Conservation (phyloP, 2,888 invertebrate genomes). For the Lasioglossum marginatum region DNA sequence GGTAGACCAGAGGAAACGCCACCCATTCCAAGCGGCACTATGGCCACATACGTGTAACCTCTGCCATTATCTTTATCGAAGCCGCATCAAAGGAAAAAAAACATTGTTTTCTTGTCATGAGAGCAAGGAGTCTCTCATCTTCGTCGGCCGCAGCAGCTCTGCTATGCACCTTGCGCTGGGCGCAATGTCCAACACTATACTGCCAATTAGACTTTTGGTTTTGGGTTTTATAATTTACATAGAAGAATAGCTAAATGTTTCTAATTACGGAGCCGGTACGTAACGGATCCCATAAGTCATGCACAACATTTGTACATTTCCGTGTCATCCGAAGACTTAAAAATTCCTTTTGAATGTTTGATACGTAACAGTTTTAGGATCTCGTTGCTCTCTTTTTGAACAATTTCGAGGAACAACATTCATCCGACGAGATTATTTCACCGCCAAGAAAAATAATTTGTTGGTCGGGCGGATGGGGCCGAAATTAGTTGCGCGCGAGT, state of each 20-base stretch:
- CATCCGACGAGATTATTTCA: slow-evolving; percentile 15
- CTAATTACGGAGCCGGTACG: slow-evolving; percentile 27
- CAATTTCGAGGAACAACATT: slow-evolving; percentile 3
- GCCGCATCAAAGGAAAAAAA: slow-evolving; percentile 50
- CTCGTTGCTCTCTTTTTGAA: slow-evolving; percentile 16
- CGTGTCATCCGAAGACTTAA: slow-evolving; percentile 15
- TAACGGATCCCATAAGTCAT: slow-evolving; percentile 28
- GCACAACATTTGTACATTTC: slow-evolving; percentile 43
- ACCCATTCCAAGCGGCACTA: slow-evolving; percentile 86
- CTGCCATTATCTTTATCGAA: slow-evolving; percentile 68
- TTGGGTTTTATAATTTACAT: slow-evolving; percentile 78
- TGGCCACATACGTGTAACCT: slow-evolving; percentile 89
- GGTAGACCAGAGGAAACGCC: slow-evolving; percentile 85
- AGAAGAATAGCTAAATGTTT: slow-evolving; percentile 48
- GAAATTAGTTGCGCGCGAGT: slow-evolving; percentile 44
- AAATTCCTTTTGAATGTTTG: slow-evolving; percentile 16
- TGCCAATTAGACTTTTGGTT: slow-evolving; percentile 81
- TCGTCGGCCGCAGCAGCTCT: slow-evolving; percentile 79
- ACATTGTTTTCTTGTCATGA: slow-evolving; percentile 55
- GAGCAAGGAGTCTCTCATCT: slow-evolving; percentile 67
- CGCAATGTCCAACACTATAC: slow-evolving; percentile 83
- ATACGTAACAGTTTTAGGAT: not conserved
- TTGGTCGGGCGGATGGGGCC: slow-evolving; percentile 12
- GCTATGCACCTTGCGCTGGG: slow-evolving; percentile 83
- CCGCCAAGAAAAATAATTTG: slow-evolving; percentile 18